Percentiles rank a stretch among this genome's conserved stretches.
These are phyloP conservation scores for Lasaia peninsularis DNA, from an alignment of 1,140 invertebrate genomes.

Conservation along the genomic window DNA sequence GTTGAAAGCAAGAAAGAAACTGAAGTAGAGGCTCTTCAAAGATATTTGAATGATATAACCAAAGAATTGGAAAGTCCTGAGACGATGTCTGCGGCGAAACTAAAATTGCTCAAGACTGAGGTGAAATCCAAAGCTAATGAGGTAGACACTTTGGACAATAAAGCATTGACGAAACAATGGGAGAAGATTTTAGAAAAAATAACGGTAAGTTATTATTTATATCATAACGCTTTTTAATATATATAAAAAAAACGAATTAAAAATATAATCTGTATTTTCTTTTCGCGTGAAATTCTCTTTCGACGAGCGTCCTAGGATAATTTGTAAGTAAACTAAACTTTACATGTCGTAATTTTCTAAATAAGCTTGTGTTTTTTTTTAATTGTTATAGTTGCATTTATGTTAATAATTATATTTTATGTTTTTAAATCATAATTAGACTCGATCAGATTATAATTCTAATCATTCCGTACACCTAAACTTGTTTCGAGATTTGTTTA, in stretches of 20 bases:
- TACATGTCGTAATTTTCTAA: background rate
- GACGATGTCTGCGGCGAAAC: conserved; percentile 36
- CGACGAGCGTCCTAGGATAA: background rate
- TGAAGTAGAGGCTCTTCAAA: conserved; percentile 30
- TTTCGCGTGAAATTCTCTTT: conserved; percentile 9
- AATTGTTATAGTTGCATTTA: too few species aligned
- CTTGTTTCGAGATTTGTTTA: too few species aligned
- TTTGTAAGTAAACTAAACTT: conserved; percentile 1
- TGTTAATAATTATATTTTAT: too few species aligned
- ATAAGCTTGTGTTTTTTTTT: background rate
- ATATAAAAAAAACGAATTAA: background rate
- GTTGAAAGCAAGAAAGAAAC: conserved; percentile 19
- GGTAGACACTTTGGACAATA: conserved; percentile 34
- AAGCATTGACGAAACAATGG: conserved; percentile 37
- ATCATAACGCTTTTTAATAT: conserved; percentile 9
- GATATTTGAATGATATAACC: conserved; percentile 41
- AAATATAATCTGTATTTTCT: background rate
- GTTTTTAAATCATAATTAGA: too few species aligned
- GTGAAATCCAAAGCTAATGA: conserved; percentile 22
- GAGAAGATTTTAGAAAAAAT: conserved; percentile 50
- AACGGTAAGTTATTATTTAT: conserved; percentile 39
- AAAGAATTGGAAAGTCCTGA: conserved; percentile 36
- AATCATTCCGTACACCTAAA: too few species aligned
- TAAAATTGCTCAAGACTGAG: conserved; percentile 20
- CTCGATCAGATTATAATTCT: too few species aligned